Base-by-base conservation (phyloP, 92 coral and sea anemone species). In the Siderastrea siderea region DNA sequence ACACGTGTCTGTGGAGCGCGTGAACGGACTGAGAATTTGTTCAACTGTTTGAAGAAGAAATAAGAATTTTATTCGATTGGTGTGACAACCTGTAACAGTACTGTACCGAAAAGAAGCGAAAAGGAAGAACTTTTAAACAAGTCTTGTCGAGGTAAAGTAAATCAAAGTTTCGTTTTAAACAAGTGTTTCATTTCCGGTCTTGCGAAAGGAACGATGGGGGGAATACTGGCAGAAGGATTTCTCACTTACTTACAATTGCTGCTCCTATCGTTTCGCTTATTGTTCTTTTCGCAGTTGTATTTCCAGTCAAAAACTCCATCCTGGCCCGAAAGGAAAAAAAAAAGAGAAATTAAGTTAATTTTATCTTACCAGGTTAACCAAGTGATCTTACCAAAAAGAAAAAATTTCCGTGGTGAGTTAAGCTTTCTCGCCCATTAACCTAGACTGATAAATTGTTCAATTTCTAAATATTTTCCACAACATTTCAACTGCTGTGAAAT, bases 91-190 rank as follows among this genome's bases (percentile, higher is more conserved):
- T 75, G 63, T 12, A 48, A 57, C 48, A 51, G 83, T 49, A 45
- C 26, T 64, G 71, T 47, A 48, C 11, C 71, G 54, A 70, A 70
- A 13, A n/a, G 44, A 50, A 72, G 9, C 11, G n/a, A 19, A 57
- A 43, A 46, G 44, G 54, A 68, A 16, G 66, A 15, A 46, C 45
- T 81, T 2, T 72, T 6, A 53, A 53, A 16, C 57, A 81, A n/a
- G 54, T 38, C 3, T 16, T 80, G 55, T 8, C 7, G 19, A 78
- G 70, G 84, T 82, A 16, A 82, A 15, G 66, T 67, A 11, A 67
- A 44, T 63, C 61, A 14, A 82, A 16, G 52, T 69, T 43, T 61
- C 48, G 68, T 59, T 15, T 16, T 69, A 43, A 8, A 38, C 74
- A 15, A 69, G 13, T 38, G 14, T 69, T 79, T 63, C 13, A 79